Conservation (phyloP, 2,113 vertebrate species). For the Pongo pygmaeus region DNA sequence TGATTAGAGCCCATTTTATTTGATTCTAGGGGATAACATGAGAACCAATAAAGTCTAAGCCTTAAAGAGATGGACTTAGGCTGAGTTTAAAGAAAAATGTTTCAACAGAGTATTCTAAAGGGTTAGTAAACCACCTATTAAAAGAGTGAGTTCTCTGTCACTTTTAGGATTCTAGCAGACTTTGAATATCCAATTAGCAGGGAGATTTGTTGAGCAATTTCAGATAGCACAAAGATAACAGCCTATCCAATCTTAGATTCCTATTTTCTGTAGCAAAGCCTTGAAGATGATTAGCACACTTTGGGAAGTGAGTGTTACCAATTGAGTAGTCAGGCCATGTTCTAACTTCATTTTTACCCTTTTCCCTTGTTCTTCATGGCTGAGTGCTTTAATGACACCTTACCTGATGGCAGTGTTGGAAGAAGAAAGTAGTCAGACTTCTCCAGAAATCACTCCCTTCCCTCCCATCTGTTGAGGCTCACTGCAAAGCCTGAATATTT, state of each 20-base stretch:
- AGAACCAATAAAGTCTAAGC: neutral
- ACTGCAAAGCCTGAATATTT: neutral
- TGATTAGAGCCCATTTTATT: neutral
- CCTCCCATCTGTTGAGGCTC: neutral
- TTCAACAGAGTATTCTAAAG: neutral
- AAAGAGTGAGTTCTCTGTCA: neutral
- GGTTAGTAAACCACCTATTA: neutral
- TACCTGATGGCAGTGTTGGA: neutral
- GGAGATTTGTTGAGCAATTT: neutral
- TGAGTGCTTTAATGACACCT: neutral
- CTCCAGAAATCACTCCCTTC: neutral
- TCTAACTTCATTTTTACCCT: neutral
- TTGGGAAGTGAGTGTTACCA: neutral
- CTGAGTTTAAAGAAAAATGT: neutral
- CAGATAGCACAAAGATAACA: neutral
- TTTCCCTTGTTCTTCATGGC: neutral
- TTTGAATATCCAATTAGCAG: neutral
- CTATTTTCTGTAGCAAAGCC: neutral
- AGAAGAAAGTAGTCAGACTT: neutral
- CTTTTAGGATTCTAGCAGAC: neutral
- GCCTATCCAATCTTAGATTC: neutral
- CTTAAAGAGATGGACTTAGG: neutral
- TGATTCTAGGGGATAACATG: neutral
- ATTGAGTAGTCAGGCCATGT: neutral
- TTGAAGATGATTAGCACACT: neutral